Evolutionary conservation across 2,888 invertebrate genomes (phyloP).

Genomic region (Falcaria lacertinaria): DNA sequence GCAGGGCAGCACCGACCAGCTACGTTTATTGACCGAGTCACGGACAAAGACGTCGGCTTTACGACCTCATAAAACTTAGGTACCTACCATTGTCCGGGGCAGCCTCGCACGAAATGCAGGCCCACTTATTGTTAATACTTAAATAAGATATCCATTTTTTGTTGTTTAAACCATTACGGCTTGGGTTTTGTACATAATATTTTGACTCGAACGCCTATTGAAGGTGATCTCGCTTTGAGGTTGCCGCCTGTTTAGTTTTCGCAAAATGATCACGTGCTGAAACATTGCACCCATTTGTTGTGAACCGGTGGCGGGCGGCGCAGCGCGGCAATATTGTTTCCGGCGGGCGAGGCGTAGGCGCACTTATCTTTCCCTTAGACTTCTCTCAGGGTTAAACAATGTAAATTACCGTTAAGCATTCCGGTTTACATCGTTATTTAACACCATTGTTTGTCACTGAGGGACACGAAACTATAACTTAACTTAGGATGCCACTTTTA

Average conservation of each 20-base stretch:
- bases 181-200: conserved; percentile 73
- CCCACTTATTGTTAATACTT: conserved; percentile 68
- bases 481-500: too few relatives aligned
- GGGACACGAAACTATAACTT: too few relatives aligned
- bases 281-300: conserved; percentile 24
- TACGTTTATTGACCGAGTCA: conserved; percentile 59
- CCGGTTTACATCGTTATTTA: not conserved
- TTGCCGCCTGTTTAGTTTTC: conserved; percentile 50
- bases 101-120: conserved; percentile 59
- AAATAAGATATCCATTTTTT: conserved; percentile 76
- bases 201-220: conserved; percentile 66
- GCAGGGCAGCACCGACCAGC: conserved; percentile 31
- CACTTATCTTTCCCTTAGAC: not conserved
- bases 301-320: conserved; percentile 7
- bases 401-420: not conserved
- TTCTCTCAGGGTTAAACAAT: not conserved
- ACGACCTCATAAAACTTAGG: conserved; percentile 66
- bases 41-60: conserved; percentile 69
- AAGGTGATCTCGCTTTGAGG: conserved; percentile 44
- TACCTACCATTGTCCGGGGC: conserved; percentile 58
- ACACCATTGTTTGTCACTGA: not conserved
- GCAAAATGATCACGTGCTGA: conserved; percentile 61
- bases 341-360: conserved; percentile 1
- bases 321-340: conserved; percentile 13
- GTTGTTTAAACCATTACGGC: conserved; percentile 66